phyloP scores from a whole-genome alignment of 2,113 vertebrate species.

The Acrocephalus kingi region DNA sequence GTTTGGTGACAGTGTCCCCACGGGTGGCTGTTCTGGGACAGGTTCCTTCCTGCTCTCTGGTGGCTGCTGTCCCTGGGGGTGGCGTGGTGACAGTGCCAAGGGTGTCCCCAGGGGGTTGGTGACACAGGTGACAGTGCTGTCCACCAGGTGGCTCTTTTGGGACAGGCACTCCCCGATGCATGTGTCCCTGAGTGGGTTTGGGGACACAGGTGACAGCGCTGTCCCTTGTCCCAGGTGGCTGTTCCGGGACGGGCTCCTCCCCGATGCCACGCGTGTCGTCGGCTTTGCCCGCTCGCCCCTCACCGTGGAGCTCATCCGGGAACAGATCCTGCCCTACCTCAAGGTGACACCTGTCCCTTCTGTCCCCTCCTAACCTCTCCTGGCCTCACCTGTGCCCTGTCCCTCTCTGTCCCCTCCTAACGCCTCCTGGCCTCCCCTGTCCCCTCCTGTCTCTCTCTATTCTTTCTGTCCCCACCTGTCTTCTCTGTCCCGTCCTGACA shows the following conservation, averaged over 20 bases:
- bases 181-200: not conserved
- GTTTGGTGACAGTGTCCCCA: not conserved
- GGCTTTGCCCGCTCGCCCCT: not conserved
- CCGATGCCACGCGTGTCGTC: not conserved
- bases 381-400: too few species aligned
- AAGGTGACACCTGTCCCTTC: not conserved
- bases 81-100: not conserved
- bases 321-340: not conserved
- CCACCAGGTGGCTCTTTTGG: not conserved
- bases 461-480: not conserved
- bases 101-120: not conserved
- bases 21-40: not conserved
- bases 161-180: rapidly evolving
- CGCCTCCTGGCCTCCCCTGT: not conserved
- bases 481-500: too few species aligned
- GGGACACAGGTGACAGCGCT: not conserved
- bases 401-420: too few species aligned
- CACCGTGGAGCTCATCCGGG: not conserved
- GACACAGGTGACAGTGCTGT: not conserved
- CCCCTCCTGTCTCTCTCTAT: too few species aligned
- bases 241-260: not conserved
- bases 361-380: not conserved
- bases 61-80: not conserved
- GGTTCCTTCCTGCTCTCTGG: not conserved
- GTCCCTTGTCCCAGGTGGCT: not conserved